Conservation (phyloP, 2,113 vertebrate genomes). For the Corapipo altera region DNA sequence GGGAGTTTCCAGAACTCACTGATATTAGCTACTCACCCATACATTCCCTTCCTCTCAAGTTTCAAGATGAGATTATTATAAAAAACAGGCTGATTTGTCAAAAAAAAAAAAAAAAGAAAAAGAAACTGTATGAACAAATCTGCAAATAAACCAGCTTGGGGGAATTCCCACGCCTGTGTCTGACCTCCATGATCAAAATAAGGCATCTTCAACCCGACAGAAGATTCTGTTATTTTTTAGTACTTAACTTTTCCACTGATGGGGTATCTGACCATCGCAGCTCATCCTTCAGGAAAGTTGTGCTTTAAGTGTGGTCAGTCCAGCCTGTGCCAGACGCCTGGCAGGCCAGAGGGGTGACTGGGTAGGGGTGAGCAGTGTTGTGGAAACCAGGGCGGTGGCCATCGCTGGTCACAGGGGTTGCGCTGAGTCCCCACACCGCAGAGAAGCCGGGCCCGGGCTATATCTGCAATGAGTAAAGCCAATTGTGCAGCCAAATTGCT, state of each 20-base stretch:
- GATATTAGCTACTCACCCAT: conserved; percentile 74
- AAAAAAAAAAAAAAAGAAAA: neutral
- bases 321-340: neutral
- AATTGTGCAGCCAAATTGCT: neutral
- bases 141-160: conserved; percentile 58
- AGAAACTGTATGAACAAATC: conserved; percentile 42
- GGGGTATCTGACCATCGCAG: accelerated
- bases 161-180: conserved; percentile 67
- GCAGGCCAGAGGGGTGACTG: neutral
- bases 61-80: conserved; percentile 78
- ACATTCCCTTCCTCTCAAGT: conserved; percentile 80
- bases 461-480: neutral
- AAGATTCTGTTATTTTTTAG: neutral
- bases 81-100: conserved; percentile 63
- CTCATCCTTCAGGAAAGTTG: neutral
- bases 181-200: conserved; percentile 36
- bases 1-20: conserved; percentile 81
- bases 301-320: neutral
- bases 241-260: neutral
- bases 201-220: neutral
- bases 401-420: accelerated
- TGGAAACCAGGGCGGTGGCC: neutral
- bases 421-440: accelerated
- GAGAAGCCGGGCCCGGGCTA: neutral
- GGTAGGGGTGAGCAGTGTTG: neutral